phyloP scores from a whole-genome alignment of 2,797 vertebrate species.

The Gouania willdenowi region DNA sequence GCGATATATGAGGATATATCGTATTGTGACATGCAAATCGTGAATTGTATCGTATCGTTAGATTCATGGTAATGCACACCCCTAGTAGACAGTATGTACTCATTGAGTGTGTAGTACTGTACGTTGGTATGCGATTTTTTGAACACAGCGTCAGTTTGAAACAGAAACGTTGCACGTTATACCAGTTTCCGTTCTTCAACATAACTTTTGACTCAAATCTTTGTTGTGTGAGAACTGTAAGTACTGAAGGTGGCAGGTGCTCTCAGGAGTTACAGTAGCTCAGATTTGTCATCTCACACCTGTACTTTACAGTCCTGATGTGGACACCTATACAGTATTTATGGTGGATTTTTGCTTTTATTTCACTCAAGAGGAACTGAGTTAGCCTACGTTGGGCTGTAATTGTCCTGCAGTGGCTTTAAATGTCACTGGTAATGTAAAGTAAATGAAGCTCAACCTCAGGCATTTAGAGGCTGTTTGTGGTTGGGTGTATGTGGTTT shows the following conservation, averaged over 20 bases:
- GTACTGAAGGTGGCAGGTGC: background rate
- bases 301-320: background rate
- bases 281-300: background rate
- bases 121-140: too few species aligned
- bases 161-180: too few species aligned
- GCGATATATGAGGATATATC: too few species aligned
- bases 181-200: too few species aligned
- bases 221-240: too few species aligned
- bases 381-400: conserved; percentile 1
- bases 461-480: conserved; percentile 6
- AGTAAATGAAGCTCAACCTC: conserved; percentile 20
- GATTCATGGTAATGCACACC: too few species aligned
- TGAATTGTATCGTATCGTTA: too few species aligned
- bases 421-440: conserved; percentile 28
- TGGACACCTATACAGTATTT: background rate
- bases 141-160: too few species aligned
- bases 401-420: conserved; percentile 11
- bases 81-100: too few species aligned
- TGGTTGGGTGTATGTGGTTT: conserved; percentile 12
- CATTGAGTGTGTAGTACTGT: too few species aligned
- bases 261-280: background rate
- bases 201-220: too few species aligned
- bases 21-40: too few species aligned
- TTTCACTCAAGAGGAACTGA: background rate
- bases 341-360: background rate